Conservation (phyloP, 2,888 invertebrate genomes). For the Acanthoscelides obtectus region DNA sequence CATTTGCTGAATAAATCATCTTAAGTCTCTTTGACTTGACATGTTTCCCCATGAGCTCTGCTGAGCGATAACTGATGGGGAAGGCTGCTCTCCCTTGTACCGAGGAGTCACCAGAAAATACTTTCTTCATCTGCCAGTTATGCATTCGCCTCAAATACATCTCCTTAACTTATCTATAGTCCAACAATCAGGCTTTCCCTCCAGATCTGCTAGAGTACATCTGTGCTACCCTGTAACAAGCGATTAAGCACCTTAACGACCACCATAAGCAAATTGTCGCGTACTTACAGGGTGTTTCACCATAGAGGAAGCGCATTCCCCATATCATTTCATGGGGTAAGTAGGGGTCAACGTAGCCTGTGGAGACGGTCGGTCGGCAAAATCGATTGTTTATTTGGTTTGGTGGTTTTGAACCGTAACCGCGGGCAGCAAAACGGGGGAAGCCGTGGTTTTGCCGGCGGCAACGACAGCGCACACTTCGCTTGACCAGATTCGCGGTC, state of each 20-base stretch:
- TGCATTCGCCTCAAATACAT: too few species aligned
- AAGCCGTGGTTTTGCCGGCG: background rate
- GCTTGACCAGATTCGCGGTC: background rate
- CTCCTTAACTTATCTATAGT: too few species aligned
- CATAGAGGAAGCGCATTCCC: background rate
- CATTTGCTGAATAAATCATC: too few species aligned
- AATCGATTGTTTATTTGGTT: constrained; percentile 25
- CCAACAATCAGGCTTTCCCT: too few species aligned
- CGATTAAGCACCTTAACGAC: background rate
- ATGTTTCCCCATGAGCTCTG: too few species aligned
- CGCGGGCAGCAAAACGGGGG: background rate
- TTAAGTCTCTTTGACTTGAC: too few species aligned
- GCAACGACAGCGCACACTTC: background rate
- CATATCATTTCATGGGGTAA: background rate
- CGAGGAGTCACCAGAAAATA: too few species aligned
- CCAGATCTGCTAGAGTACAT: too few species aligned
- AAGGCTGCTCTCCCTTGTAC: too few species aligned
- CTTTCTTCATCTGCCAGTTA: too few species aligned
- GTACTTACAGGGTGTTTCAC: background rate
- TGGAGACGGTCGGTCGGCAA: constrained; percentile 15
- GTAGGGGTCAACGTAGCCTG: constrained; percentile 26
- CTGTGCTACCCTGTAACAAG: background rate
- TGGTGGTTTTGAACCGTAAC: background rate
- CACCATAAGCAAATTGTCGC: background rate
- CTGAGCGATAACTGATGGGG: too few species aligned